Percentiles rank a stretch among this genome's conserved stretches.
These are phyloP conservation scores for Percopsis transmontana DNA, from an alignment of 2,113 vertebrate genomes.

Conservation along the genomic window DNA sequence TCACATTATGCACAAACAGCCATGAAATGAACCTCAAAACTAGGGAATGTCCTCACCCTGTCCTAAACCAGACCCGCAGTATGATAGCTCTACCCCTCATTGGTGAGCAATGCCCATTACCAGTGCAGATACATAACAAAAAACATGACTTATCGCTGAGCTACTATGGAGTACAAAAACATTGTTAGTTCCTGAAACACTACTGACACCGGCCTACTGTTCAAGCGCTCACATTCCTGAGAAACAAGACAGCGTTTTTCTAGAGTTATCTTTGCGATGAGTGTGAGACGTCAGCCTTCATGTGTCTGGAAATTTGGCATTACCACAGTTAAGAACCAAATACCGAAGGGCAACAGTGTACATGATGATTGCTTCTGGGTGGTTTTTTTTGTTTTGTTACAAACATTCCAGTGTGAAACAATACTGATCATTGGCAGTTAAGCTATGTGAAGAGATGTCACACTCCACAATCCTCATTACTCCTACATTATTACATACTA, in stretches of 20 bases:
- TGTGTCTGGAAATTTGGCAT: slow-evolving; percentile 18
- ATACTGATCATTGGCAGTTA: slow-evolving; percentile 46
- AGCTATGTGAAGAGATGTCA: slow-evolving; percentile 28
- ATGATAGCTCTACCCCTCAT: background rate
- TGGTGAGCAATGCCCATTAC: slow-evolving; percentile 14
- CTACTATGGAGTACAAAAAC: slow-evolving; percentile 59
- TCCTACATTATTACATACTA: slow-evolving; percentile 2
- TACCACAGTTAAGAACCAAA: background rate
- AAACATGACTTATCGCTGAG: slow-evolving; percentile 32
- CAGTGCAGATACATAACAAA: slow-evolving; percentile 38
- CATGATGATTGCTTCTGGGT: no score
- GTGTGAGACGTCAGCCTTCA: slow-evolving; percentile 24
- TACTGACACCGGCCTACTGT: slow-evolving; percentile 50
- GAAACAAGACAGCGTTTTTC: slow-evolving; percentile 57
- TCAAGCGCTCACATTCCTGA: slow-evolving; percentile 72
- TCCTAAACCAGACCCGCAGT: background rate
- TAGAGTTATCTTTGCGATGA: background rate
- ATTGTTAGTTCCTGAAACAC: slow-evolving; percentile 53
- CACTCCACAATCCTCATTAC: slow-evolving; percentile 4
- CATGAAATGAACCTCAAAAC: background rate
- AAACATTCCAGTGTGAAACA: slow-evolving; percentile 12
- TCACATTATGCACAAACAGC: background rate
- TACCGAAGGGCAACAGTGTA: background rate
- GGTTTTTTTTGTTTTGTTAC: slow-evolving; percentile 10
- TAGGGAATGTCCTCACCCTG: slow-evolving; percentile 14